phyloP scores from a whole-genome alignment of 2,797 vertebrate species.

The Eulemur rubriventer region DNA sequence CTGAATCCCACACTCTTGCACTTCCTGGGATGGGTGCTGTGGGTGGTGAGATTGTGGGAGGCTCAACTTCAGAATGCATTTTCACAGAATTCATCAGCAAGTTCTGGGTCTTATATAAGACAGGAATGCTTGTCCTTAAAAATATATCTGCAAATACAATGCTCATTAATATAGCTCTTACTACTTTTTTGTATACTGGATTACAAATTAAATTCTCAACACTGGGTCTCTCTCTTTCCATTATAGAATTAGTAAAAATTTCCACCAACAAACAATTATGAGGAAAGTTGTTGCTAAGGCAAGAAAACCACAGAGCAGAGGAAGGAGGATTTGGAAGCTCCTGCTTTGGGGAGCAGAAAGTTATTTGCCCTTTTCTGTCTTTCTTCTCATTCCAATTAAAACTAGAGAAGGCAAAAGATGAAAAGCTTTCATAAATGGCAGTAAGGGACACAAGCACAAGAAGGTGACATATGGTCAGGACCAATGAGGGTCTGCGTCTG shows the following conservation, averaged over 20 bases:
- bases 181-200: neutral
- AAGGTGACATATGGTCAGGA: neutral
- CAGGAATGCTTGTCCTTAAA: slow-evolving; percentile 46
- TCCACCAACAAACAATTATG: neutral
- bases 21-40: neutral
- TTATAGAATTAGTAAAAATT: slow-evolving; percentile 16
- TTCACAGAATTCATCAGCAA: slow-evolving; percentile 43
- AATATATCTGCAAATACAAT: slow-evolving; percentile 20
- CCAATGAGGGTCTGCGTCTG: neutral
- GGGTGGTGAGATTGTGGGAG: slow-evolving; percentile 45
- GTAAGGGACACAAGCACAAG: neutral
- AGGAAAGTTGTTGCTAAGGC: neutral
- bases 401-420: neutral
- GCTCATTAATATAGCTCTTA: neutral
- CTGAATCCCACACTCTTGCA: slow-evolving; percentile 11
- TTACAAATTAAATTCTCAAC: slow-evolving; percentile 15
- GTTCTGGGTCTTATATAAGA: slow-evolving; percentile 54
- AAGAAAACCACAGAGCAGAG: neutral
- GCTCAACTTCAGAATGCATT: slow-evolving; percentile 33
- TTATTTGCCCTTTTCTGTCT: neutral
- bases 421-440: neutral
- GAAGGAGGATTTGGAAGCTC: neutral
- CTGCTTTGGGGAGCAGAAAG: neutral
- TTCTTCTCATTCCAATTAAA: neutral
- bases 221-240: neutral